Base-by-base conservation (phyloP, 2,113 vertebrate genomes). In the Percopsis transmontana region DNA sequence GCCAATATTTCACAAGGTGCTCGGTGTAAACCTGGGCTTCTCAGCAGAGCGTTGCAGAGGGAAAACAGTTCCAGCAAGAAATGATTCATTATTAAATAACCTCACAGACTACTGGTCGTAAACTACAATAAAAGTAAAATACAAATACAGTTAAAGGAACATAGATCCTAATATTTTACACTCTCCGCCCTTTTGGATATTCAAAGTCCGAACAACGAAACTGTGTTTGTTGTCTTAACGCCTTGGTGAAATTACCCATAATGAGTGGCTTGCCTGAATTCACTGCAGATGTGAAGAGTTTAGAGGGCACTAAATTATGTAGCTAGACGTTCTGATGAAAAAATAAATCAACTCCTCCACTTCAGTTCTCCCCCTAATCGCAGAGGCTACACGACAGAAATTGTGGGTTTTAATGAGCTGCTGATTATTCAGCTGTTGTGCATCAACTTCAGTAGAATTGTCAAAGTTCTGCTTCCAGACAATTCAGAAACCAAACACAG, bases 401-500 rank as follows among this genome's bases (percentile, higher is more conserved):
- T 16, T 47, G 54, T 74, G 57, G 8, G 61, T 72, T 64, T 56
- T 87, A 88, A 88, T 62, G 41, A 87, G 73, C 80, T 76, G 63
- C 68, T 64, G 66, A n/a, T 73, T 80, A 74, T 65, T 85, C 27
- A 72, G 72, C 77, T 79, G 75, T 75, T 63, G 66, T 61, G 72
- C 67, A 76, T 75, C 58, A 51, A 76, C 73, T 87, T 81, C 70
- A 76, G 84, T 77, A 69, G 53, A 66, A 54, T 62, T 66, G 64
- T 70, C 62, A 83, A 79, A 68, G 65, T 68, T 63, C 54, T 70
- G 80, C 80, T 70, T 55, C 55, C 13, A 47, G 61, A 79, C 72
- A 75, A 74, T 82, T 82, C 84, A 68, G 62, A 83, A 81, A 76
- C 69, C 51, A 76, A 78, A 81, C 55, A 75, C 62, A 51, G 51